These are phyloP conservation scores for Protonibea diacanthus DNA, from an alignment of 2,797 vertebrate species.

Conservation along the genomic window DNA sequence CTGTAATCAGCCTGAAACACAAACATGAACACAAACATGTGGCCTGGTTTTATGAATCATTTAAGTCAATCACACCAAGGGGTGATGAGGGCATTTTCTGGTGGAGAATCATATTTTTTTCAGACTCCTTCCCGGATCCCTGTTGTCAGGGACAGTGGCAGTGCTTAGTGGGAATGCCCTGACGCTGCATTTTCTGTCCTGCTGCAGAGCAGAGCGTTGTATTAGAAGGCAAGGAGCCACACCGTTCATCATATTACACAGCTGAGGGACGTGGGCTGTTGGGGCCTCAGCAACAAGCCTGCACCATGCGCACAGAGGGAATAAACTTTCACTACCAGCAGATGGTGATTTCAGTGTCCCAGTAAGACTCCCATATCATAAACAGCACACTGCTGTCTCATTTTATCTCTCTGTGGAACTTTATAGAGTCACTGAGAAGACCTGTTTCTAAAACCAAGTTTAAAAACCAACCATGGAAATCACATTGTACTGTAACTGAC, in stretches of 20 bases:
- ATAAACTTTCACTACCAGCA: conserved; percentile 74
- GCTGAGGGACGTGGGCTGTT: conserved; percentile 35
- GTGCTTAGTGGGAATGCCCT: conserved; percentile 56
- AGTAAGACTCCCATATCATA: conserved; percentile 59
- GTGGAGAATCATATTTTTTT: neutral
- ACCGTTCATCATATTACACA: conserved; percentile 67
- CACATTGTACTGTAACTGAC: neutral
- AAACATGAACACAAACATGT: neutral
- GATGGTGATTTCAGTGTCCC: conserved; percentile 72
- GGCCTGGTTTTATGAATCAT: neutral
- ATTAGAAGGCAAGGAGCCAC: conserved; percentile 52
- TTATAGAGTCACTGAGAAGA: conserved; percentile 10
- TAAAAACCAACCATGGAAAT: neutral
- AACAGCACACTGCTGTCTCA: conserved; percentile 63
- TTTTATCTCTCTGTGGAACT: conserved; percentile 59
- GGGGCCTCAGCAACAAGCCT: conserved; percentile 34
- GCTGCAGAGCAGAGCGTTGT: conserved; percentile 56
- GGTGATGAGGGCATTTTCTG: conserved; percentile 10
- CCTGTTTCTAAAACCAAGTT: neutral
- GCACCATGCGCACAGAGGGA: conserved; percentile 47
- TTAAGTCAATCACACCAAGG: neutral
- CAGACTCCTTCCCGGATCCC: conserved; percentile 20
- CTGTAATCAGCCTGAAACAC: neutral
- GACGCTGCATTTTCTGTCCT: conserved; percentile 68
- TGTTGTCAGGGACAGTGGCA: conserved; percentile 38